Conservation (phyloP, 2,888 invertebrate species). For the Drosophila prostipennis region DNA sequence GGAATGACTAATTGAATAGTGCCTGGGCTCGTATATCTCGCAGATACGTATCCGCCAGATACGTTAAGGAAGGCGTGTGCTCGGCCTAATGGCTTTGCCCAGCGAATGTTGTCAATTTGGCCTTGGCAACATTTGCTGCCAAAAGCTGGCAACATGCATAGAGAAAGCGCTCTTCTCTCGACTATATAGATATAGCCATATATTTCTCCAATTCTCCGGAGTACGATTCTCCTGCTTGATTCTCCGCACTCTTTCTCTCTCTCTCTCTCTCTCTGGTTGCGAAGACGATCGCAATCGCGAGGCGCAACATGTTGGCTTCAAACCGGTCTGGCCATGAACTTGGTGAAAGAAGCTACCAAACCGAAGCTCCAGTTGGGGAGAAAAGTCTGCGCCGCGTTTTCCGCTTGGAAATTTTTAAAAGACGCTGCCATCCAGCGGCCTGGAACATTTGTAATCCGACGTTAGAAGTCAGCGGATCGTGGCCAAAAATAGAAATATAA, state of each 20-base stretch:
- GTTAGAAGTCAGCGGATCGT: conserved; percentile 80
- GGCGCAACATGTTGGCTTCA: conserved; percentile 55
- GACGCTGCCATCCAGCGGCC: conserved; percentile 83
- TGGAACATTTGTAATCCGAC: conserved; percentile 84
- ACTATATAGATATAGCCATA: not conserved
- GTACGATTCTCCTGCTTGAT: not conserved
- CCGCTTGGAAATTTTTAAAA: conserved; percentile 84
- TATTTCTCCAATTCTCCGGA: conserved; percentile 22
- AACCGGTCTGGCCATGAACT: conserved; percentile 63
- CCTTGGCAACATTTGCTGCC: conserved; percentile 27
- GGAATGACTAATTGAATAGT: conserved; percentile 52
- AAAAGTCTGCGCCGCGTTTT: conserved; percentile 64
- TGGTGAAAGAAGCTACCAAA: conserved; percentile 54
- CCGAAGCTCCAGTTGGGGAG: conserved; percentile 41
- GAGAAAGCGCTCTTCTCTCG: conserved; percentile 16
- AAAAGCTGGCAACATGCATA: conserved; percentile 34
- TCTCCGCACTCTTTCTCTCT: conserved; percentile 11
- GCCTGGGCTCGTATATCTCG: conserved; percentile 28
- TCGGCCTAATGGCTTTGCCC: conserved; percentile 27
- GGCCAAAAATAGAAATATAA: conserved; percentile 21
- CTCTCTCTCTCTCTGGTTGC: conserved; percentile 16
- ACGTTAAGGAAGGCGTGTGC: conserved; percentile 37
- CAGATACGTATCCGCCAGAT: conserved; percentile 35
- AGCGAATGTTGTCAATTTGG: conserved; percentile 23
- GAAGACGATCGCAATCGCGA: conserved; percentile 11